A percentile compares a stretch with the other conserved stretches of the same genome.
Evolutionary conservation across 1,140 invertebrate genomes (phyloP).

Genomic region (Phymastichus coffea): DNA sequence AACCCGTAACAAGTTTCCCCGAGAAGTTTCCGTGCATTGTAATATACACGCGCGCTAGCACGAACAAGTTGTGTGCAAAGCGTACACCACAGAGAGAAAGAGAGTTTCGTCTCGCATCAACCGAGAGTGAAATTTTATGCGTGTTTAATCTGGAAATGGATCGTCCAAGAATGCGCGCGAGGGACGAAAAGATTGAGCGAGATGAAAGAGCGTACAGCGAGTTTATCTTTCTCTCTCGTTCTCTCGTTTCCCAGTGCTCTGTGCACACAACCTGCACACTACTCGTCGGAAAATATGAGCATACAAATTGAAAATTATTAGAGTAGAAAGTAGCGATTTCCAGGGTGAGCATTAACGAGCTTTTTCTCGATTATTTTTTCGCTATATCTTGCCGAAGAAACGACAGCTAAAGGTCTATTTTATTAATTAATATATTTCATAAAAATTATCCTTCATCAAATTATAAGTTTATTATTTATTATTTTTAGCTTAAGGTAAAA

Average conservation of each 20-base stretch:
- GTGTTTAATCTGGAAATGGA: slow-evolving; percentile 57
- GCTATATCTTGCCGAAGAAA: too few relatives aligned
- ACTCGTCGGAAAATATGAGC: slow-evolving; percentile 31
- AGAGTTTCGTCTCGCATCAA: slow-evolving; percentile 39
- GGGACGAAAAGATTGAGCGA: slow-evolving; percentile 25
- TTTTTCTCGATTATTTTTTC: slow-evolving; percentile 4
- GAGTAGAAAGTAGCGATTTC: slow-evolving; percentile 11
- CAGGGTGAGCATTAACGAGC: background rate
- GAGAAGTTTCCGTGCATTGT: slow-evolving; percentile 5
- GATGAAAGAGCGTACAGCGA: slow-evolving; percentile 29
- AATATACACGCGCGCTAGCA: background rate
- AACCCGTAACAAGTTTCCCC: background rate
- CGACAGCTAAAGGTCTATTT: too few relatives aligned
- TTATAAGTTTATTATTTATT: too few relatives aligned
- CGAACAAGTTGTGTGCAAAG: background rate
- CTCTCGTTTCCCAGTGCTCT: slow-evolving; percentile 17
- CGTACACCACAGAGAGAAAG: slow-evolving; percentile 22
- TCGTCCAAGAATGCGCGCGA: slow-evolving; percentile 43
- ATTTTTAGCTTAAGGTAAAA: too few relatives aligned
- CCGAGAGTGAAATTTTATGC: slow-evolving; percentile 49
- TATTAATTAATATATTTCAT: slow-evolving; percentile 3
- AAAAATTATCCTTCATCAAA: too few relatives aligned
- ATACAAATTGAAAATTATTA: slow-evolving; percentile 40
- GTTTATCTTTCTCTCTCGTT: background rate
- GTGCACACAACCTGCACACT: slow-evolving; percentile 7